Evolutionary conservation across 2,113 vertebrate genomes (phyloP).

Genomic region (Cynopterus brachyotis): DNA sequence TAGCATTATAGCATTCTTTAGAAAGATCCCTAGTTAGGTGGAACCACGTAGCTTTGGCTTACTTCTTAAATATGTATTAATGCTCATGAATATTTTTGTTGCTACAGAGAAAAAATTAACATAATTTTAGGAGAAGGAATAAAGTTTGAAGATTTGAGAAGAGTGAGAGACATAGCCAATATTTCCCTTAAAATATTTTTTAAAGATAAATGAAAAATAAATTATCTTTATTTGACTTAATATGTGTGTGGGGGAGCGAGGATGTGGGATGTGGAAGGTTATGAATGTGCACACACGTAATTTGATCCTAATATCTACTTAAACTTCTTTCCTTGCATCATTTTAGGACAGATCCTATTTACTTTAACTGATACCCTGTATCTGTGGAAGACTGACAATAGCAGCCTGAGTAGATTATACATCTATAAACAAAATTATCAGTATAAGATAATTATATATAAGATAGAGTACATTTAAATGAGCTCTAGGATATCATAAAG

Average conservation of each 20-base stretch:
- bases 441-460: neutral
- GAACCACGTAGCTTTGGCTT: neutral
- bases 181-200: neutral
- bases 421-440: conserved; percentile 23
- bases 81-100: conserved; percentile 1
- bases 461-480: neutral
- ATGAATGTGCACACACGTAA: neutral
- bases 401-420: neutral
- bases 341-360: neutral
- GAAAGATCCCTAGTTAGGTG: neutral
- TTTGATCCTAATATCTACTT: neutral
- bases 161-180: neutral
- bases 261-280: too few species aligned
- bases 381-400: neutral
- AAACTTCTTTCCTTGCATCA: neutral
- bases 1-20: neutral
- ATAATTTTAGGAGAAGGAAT: neutral
- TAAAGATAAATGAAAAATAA: neutral
- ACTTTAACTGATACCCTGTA: neutral
- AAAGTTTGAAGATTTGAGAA: neutral
- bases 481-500: neutral
- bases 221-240: neutral
- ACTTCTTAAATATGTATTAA: conserved; percentile 15
- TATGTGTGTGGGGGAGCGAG: too few species aligned
- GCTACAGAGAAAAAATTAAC: neutral